Conservation (phyloP, 2,113 vertebrate species). For the Gymnorhina tibicen region DNA sequence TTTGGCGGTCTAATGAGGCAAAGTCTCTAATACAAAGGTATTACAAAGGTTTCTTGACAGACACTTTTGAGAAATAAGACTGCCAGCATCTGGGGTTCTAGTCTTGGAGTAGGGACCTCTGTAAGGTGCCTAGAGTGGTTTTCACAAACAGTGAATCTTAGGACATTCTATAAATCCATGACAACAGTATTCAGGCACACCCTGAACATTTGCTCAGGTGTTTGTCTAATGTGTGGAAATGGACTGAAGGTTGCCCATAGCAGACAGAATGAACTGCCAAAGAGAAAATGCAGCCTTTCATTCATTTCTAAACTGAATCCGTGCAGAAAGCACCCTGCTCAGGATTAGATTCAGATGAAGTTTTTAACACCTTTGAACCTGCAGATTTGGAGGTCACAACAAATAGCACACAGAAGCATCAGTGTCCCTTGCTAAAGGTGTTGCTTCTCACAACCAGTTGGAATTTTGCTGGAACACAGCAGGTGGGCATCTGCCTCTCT, state of each 20-base stretch:
- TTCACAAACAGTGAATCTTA: background rate
- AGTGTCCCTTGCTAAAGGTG: background rate
- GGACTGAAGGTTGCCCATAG: background rate
- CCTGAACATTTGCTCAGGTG: background rate
- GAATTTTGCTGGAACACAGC: background rate
- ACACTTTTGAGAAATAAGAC: background rate
- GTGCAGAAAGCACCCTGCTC: background rate
- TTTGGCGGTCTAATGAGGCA: background rate
- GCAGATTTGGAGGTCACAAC: background rate
- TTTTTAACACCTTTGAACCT: background rate
- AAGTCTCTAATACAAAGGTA: background rate
- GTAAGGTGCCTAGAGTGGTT: background rate
- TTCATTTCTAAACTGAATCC: background rate
- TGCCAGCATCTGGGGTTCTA: background rate
- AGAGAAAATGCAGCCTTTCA: background rate
- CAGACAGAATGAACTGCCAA: background rate
- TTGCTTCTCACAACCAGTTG: background rate
- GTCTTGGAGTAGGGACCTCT: background rate
- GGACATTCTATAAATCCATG: background rate
- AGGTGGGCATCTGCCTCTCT: background rate
- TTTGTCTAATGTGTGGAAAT: background rate
- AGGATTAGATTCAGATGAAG: background rate
- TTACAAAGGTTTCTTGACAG: background rate
- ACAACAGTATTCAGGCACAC: background rate
- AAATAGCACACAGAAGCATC: background rate